Evolutionary conservation across 2,888 invertebrate genomes (phyloP).

Genomic region (Orchesella flavescens): DNA sequence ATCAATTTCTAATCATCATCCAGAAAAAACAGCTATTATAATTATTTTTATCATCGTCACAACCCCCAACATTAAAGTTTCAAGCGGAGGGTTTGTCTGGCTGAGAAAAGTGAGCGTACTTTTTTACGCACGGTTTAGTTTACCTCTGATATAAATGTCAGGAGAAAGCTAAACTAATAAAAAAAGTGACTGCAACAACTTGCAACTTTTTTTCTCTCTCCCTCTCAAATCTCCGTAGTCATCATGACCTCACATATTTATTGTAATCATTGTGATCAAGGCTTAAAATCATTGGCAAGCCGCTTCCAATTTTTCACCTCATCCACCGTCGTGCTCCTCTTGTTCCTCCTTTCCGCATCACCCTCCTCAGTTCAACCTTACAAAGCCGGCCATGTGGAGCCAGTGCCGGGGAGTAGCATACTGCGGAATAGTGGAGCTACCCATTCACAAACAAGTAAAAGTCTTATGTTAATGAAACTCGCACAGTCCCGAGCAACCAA

Average conservation of each 20-base stretch:
- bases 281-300: not conserved
- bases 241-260: slow-evolving; percentile 24
- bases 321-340: not conserved
- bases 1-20: no score
- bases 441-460: slow-evolving; percentile 2
- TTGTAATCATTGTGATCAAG: not conserved
- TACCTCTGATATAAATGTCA: not conserved
- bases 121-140: not conserved
- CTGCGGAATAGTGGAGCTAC: slow-evolving; percentile 11
- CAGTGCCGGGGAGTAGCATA: slow-evolving; percentile 35
- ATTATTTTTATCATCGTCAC: not conserved
- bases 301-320: not conserved
- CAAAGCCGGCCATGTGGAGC: slow-evolving; percentile 59
- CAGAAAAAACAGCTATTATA: no score
- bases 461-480: slow-evolving; percentile 48
- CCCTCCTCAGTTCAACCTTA: slow-evolving; percentile 35
- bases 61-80: no score
- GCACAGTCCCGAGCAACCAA: slow-evolving; percentile 6
- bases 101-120: not conserved
- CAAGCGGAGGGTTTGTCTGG: not conserved
- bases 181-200: not conserved
- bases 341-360: not conserved
- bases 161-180: slow-evolving; percentile 22
- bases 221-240: slow-evolving; percentile 11
- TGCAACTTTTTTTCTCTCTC: not conserved